phyloP scores from a whole-genome alignment of 92 coral and sea anemone genomes.

The Metridium senile region DNA sequence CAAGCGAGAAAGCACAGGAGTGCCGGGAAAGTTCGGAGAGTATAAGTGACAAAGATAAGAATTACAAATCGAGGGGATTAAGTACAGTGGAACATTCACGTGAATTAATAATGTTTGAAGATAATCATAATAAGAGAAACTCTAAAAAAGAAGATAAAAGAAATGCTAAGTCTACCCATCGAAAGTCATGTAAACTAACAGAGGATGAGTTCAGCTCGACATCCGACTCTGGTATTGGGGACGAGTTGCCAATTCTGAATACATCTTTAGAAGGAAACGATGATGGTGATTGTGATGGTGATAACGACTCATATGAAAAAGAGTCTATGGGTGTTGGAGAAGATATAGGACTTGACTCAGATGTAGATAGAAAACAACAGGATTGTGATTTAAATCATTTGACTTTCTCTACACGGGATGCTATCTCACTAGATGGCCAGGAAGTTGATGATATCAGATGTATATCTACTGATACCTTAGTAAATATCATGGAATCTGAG shows the following conservation, averaged over 20 bases:
- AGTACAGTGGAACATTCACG: conserved; percentile 12
- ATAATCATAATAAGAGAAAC: conserved; percentile 6
- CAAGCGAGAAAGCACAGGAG: conserved; percentile 26
- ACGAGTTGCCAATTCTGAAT: conserved; percentile 8
- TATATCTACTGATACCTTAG: not conserved
- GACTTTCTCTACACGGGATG: not conserved
- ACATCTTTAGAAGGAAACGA: not conserved
- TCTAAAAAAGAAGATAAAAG: not conserved
- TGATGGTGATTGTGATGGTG: not conserved
- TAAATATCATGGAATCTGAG: not conserved
- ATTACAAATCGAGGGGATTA: conserved; percentile 2
- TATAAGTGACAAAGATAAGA: not conserved
- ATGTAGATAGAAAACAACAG: not conserved
- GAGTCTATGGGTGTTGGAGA: not conserved
- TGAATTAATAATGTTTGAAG: conserved; percentile 25
- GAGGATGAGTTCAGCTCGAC: conserved; percentile 21
- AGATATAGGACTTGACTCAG: not conserved
- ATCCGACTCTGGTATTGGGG: conserved; percentile 24
- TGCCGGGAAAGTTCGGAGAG: conserved; percentile 4
- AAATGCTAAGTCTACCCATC: not conserved
- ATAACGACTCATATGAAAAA: not conserved
- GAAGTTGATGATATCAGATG: not conserved
- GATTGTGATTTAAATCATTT: not conserved
- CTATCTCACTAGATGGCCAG: not conserved
- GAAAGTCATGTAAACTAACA: not conserved